Percentiles rank a stretch among this genome's conserved stretches.
phyloP scores from a whole-genome alignment of 2,797 vertebrate species.

The Somateria mollissima region DNA sequence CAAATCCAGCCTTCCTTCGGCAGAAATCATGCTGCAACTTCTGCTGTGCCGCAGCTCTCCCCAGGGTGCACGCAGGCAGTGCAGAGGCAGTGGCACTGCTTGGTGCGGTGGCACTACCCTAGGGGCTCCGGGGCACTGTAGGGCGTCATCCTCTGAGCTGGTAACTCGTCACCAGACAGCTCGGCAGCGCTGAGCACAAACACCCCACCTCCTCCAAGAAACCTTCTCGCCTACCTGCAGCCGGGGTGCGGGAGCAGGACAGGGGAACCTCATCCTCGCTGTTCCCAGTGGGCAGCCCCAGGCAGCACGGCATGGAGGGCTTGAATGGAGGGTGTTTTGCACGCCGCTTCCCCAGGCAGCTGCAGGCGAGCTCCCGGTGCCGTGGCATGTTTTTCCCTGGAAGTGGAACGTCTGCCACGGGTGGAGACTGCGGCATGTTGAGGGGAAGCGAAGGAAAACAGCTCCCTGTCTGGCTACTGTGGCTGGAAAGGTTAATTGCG shows the following conservation, averaged over 20 bases:
- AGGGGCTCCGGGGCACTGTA: not conserved
- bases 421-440: not conserved
- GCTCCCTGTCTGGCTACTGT: not conserved
- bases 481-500: not conserved
- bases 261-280: not conserved
- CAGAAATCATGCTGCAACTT: not conserved
- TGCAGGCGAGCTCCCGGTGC: fast-evolving
- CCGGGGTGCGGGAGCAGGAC: not conserved
- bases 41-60: not conserved
- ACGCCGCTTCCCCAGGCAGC: not conserved
- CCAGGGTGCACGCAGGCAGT: fast-evolving
- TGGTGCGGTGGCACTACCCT: not conserved
- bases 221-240: not conserved
- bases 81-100: not conserved
- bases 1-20: not conserved
- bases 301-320: not conserved
- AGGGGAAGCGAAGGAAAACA: not conserved
- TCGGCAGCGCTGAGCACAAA: not conserved
- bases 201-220: not conserved
- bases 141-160: not conserved
- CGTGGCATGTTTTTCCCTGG: not conserved
- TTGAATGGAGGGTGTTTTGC: not conserved
- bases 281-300: not conserved
- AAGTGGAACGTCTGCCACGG: not conserved
- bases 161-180: not conserved